Base-by-base conservation (phyloP, 2,888 invertebrate genomes). In the Patella ulyssiponensis region DNA sequence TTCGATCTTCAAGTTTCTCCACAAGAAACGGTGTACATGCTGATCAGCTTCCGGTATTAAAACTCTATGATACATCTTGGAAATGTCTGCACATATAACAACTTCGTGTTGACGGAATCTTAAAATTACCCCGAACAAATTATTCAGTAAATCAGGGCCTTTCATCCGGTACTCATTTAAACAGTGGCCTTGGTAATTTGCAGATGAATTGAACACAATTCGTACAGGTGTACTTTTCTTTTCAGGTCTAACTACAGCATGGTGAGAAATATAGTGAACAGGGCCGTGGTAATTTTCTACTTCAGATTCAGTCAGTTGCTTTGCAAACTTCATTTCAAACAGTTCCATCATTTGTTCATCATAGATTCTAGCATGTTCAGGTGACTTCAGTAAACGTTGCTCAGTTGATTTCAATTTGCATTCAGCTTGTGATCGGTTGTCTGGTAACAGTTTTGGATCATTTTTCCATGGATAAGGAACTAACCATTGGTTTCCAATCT, bases 31-130 rank as follows among this genome's bases (percentile, higher is more conserved):
- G 52, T 78, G 78, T 71, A 71, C 74, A 54, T 78, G 69, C 58
- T 75, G 72, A 54, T 75, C 78, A 17, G 52, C 33, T 58, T 20
- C 5, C 23, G 69, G 51, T 27, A 78, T 54, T 20, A 23, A 58
- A 12, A 75, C 64, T 9, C 75, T n/a, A n/a, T 70, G 75, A n/a
- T 78, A 78, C 78, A 73, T 78, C 64, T 78, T 78, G 9, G 72
- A 75, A 44, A 71, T 51, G 27, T 71, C 71, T 71, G 23, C 44
- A 71, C 33, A 33, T 33, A 71, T 71, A 44, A 51, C 71, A 11
- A 71, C 33, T 51, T 51, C 15, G 14, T 51, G 17, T 71, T 71
- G 23, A 15, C 71, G 12, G 27, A 71, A 71, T 71, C 71, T 33
- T 27, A 71, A n/a, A n/a, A 71, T 44, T 15, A 71, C 71, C 17